Base-by-base conservation (phyloP, 2,797 vertebrate genomes). In the Melanotaenia pygmaea region DNA sequence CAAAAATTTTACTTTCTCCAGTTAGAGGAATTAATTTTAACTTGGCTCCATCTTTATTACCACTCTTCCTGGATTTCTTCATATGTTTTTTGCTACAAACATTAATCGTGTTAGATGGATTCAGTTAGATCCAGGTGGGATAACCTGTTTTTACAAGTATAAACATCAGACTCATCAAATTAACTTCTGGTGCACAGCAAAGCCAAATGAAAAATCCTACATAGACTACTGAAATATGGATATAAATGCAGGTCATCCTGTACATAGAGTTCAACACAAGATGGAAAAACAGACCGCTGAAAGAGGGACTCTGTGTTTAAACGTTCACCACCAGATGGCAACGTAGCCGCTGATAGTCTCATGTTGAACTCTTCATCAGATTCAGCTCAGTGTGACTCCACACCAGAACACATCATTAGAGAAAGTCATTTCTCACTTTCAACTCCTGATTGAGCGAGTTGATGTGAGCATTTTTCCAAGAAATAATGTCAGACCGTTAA, bases 311-410 rank as follows among this genome's bases (percentile, higher is more conserved):
- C 6, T 14, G 4, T 47, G 45, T 45, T 71, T 14, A 35, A 34
- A 37, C 35, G 12, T 11, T 51, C 24, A 30, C 85, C 90, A 92
- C 79, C n/a, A 88, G 88, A 61, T 72, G 92, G 90, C 80, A 77
- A 71, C 70, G 80, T 47, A 53, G 34, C 0, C 0, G 9, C 71
- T 66, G 5, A 6, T 38, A 1, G 7, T 62, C 32, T 62, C 6
- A 20, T 57, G 24, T 60, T 5, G 9, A 57, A 28, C n/a, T 12
- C 0, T 43, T 24, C 26, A 40, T 0, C 57, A 51, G 13, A 35
- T 58, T 30, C 16, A 8, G 3, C 16, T 43, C 0, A 37, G 30
- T 56, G 37, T n/a, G 5, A 73, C 26, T 35, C 18, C 20, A 6
- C 12, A 37, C 4, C 30, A 60, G 11, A 30, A 12, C 32, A 12